Percentiles rank a stretch among this genome's conserved stretches.
Conservation (phyloP, 2,113 vertebrate species). For the Pangasianodon hypophthalmus region DNA sequence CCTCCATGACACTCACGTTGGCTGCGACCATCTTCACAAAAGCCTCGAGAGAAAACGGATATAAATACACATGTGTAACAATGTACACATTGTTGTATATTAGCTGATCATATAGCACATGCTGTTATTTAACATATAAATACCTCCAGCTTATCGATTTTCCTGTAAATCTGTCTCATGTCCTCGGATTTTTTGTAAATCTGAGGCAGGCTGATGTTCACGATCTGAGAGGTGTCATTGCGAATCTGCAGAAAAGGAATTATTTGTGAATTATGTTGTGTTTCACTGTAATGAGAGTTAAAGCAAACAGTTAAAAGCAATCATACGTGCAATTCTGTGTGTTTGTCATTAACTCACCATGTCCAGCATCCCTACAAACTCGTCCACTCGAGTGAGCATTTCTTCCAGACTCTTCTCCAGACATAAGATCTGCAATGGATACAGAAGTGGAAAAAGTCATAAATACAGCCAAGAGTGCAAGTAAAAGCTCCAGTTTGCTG, state of each 20-base stretch:
- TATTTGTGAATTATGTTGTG: not conserved
- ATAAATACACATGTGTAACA: not conserved
- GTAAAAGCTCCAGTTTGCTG: not conserved
- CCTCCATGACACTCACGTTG: constrained; percentile 84
- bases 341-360: constrained; percentile 75
- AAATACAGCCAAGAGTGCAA: not conserved
- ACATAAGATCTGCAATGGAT: constrained; percentile 72
- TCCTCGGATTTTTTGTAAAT: constrained; percentile 86
- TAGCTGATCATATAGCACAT: not conserved
- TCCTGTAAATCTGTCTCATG: constrained; percentile 88
- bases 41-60: constrained; percentile 63
- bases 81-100: not conserved
- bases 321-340: not conserved
- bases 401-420: constrained; percentile 89
- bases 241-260: constrained; percentile 75
- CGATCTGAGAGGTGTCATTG: constrained; percentile 88
- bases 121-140: constrained; percentile 3
- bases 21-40: constrained; percentile 90
- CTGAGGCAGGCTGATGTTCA: constrained; percentile 90
- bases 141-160: constrained; percentile 92
- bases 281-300: not conserved
- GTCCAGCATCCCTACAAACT: constrained; percentile 95
- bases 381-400: constrained; percentile 90
- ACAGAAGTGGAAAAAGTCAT: not conserved
- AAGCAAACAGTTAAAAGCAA: not conserved